Evolutionary conservation across 1,140 invertebrate genomes (phyloP).

Genomic region (Drosophila sechellia): DNA sequence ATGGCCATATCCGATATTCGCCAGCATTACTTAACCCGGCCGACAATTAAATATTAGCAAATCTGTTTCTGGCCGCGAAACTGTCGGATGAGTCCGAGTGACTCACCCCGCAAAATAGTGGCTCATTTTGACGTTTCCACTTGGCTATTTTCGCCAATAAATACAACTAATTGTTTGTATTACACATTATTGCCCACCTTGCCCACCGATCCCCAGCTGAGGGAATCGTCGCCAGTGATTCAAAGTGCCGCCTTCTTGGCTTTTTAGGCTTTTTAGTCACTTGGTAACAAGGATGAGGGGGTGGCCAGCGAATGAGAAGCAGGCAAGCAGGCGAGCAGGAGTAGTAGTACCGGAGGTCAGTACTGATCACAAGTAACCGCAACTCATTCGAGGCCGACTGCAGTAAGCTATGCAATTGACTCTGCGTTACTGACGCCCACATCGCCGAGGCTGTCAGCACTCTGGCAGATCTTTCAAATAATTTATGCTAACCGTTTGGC

Average conservation of each 20-base stretch:
- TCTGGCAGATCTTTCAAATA: conserved; percentile 52
- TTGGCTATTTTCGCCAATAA: conserved; percentile 26
- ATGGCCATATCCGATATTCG: conserved; percentile 29
- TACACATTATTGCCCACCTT: conserved; percentile 10
- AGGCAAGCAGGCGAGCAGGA: too few relatives aligned
- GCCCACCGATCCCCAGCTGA: conserved; percentile 5
- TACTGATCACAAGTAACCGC: too few relatives aligned
- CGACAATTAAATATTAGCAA: conserved; percentile 11
- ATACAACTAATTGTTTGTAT: conserved; percentile 38
- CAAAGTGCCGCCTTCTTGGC: conserved; percentile 4
- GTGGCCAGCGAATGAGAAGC: too few relatives aligned
- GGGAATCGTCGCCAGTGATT: conserved; percentile 20
- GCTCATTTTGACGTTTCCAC: conserved; percentile 14
- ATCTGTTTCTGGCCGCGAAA: background rate
- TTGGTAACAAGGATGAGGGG: too few relatives aligned
- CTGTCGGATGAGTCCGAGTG: conserved; percentile 26
- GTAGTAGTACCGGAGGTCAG: too few relatives aligned
- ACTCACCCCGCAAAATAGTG: conserved; percentile 5
- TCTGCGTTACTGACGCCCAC: conserved; percentile 22
- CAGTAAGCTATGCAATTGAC: background rate
- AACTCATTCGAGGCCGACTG: too few relatives aligned
- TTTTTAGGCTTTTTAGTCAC: background rate
- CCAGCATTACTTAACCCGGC: conserved; percentile 17
- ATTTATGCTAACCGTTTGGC: conserved; percentile 66
- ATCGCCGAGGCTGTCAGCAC: conserved; percentile 38